Base-by-base conservation (phyloP, 2,888 invertebrate genomes). In the Odontothrips loti region DNA sequence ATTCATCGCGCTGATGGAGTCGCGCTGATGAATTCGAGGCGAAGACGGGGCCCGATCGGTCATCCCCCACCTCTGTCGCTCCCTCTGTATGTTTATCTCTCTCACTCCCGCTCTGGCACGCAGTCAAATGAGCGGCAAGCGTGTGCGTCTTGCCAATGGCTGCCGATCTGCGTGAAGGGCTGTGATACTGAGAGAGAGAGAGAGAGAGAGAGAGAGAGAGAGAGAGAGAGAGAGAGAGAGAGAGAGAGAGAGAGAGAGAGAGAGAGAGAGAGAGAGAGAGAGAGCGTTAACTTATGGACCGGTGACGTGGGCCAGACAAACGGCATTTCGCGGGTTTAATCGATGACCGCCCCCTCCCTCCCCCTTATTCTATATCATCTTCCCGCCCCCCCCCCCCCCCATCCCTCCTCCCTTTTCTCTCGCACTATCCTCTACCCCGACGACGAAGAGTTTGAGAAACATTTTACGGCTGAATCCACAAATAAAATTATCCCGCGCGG, bases 331-430 rank as follows among this genome's bases (percentile, higher is more conserved):
- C 27, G 11, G 12, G 23, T 27, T 75, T 75, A 75, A 75, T 75
- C 68, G 68, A 75, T 75, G 68, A 27, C 68, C 68, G 27, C 27
- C 12, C 8, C 23, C 23, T 10, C 68, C n/a, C 68, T 75, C 23
- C 23, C 68, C n/a, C 68, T 75, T 75, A 75, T 27, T 75, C 68
- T 11, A n/a, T 75, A 75, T 27, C 68, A n/a, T 68, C 63, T 9
- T 23, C 68, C 68, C 63, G 2, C 68, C 68, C 9, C 68, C 11
- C n/a, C 68, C 68, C 23, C 23, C 68, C 27, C 68, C 11, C 23
- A 23, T 27, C 68, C 68, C n/a, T 4, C 68, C 10, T 23, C 68
- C 0, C 68, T 11, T 58, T 20, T 58, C 15, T 15, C 58, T 58
- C 58, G 20, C 58, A 17, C 58, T 58, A 58, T 58, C 17, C 51